Percentiles rank a stretch among this genome's conserved stretches.
phyloP scores from a whole-genome alignment of 2,113 vertebrate species.

The Jaculus jaculus region DNA sequence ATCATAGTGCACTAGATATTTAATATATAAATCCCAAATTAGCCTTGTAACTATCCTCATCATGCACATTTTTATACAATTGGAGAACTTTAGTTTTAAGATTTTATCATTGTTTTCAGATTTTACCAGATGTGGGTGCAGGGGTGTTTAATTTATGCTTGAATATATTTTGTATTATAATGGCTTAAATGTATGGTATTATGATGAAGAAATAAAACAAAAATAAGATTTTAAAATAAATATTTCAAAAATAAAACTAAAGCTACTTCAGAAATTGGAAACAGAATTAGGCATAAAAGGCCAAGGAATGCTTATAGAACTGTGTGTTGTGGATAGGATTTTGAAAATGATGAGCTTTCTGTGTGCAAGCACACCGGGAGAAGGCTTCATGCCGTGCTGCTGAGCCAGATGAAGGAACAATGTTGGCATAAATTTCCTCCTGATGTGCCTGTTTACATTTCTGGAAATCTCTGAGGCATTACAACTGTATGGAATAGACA shows the following conservation, averaged over 20 bases:
- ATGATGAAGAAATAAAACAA: not conserved
- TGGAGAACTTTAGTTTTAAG: not conserved
- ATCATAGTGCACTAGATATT: not conserved
- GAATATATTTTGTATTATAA: not conserved
- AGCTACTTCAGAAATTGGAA: not conserved
- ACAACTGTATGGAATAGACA: not conserved
- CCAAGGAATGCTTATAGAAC: not conserved
- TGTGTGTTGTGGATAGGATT: not conserved
- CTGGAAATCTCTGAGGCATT: slow-evolving; percentile 33
- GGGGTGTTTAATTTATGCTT: not conserved
- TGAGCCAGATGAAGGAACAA: slow-evolving; percentile 5
- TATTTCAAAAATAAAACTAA: not conserved
- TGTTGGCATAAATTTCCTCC: slow-evolving; percentile 5
- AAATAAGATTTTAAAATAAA: not conserved
- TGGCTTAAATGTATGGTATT: not conserved
- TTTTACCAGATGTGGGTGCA: not conserved
- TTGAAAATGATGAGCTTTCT: slow-evolving; percentile 27
- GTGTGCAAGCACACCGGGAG: not conserved
- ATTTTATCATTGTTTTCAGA: not conserved
- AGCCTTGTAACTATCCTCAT: not conserved
- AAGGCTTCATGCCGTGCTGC: not conserved
- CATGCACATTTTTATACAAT: not conserved
- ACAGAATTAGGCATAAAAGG: not conserved
- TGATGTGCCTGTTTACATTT: slow-evolving; percentile 36
- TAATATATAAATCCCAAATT: not conserved